These are phyloP conservation scores for Drosophila lacicola DNA, from an alignment of 2,888 invertebrate genomes.

Conservation along the genomic window DNA sequence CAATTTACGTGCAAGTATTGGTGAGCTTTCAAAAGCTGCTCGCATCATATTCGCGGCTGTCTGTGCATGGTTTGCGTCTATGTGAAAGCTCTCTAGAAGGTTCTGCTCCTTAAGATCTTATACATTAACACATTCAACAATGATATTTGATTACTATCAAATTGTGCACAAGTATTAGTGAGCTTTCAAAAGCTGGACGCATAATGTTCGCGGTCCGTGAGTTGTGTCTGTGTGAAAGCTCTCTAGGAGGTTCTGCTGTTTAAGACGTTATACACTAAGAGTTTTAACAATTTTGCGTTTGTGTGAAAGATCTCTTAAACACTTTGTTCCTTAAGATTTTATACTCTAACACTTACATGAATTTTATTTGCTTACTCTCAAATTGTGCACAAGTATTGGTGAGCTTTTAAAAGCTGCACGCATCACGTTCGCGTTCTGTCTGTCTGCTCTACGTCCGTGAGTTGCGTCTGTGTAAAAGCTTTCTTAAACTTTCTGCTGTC, in stretches of 20 bases:
- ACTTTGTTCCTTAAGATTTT: too few species aligned
- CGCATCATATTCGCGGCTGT: too few species aligned
- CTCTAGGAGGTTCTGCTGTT: too few species aligned
- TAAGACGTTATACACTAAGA: too few species aligned
- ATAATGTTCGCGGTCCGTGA: conserved; percentile 1
- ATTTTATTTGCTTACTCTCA: too few species aligned
- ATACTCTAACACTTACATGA: too few species aligned
- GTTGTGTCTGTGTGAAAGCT: conserved; percentile 27
- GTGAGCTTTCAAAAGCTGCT: not conserved
- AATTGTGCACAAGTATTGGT: not conserved
- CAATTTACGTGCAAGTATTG: not conserved
- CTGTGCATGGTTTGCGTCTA: too few species aligned
- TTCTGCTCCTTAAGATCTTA: not conserved
- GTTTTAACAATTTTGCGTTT: too few species aligned
- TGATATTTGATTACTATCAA: not conserved
- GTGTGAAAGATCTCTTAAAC: too few species aligned
- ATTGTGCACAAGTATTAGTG: not conserved
- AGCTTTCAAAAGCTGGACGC: conserved; percentile 12
- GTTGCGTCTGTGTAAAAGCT: conserved; percentile 28
- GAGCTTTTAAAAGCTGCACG: conserved; percentile 13
- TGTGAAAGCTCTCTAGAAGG: too few species aligned
- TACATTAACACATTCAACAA: not conserved
- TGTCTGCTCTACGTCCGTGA: conserved; percentile 5
- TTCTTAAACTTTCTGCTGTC: not conserved
- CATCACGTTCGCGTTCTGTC: not conserved